These are phyloP conservation scores for Aix galericulata DNA, from an alignment of 2,113 vertebrate species.

Conservation along the genomic window DNA sequence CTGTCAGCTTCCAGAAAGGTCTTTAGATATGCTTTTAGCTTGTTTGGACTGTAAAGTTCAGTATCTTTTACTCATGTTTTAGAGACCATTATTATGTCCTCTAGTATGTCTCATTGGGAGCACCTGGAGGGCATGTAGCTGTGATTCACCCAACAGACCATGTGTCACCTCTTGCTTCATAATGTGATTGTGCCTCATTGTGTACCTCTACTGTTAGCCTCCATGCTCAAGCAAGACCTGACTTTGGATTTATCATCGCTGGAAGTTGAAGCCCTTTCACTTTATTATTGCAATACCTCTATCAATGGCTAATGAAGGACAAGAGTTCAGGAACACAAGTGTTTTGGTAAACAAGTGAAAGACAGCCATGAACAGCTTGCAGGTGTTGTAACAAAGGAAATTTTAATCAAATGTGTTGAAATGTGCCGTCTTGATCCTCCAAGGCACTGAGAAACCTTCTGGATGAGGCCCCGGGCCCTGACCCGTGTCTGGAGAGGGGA, in stretches of 20 bases:
- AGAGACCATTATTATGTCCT: background rate
- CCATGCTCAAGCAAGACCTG: accelerated
- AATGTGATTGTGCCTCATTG: accelerated
- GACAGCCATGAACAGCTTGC: background rate
- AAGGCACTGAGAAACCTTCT: background rate
- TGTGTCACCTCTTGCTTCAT: background rate
- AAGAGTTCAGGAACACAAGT: background rate
- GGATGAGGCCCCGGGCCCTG: background rate
- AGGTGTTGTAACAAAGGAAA: background rate
- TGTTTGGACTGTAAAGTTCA: background rate
- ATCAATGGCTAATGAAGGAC: background rate
- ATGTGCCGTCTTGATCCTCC: background rate
- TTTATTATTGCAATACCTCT: background rate
- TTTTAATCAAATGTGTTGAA: background rate
- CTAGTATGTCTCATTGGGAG: background rate
- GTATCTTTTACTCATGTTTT: accelerated
- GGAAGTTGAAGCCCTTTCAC: background rate
- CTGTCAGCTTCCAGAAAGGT: background rate
- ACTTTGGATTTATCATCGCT: background rate
- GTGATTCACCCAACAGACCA: background rate
- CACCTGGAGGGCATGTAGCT: accelerated
- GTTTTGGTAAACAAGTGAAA: background rate
- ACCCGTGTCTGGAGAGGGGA: background rate
- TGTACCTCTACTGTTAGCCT: too few species aligned
- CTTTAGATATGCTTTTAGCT: accelerated